These are phyloP conservation scores for Gryllus longicercus DNA, from an alignment of 2,888 invertebrate genomes.

Conservation along the genomic window DNA sequence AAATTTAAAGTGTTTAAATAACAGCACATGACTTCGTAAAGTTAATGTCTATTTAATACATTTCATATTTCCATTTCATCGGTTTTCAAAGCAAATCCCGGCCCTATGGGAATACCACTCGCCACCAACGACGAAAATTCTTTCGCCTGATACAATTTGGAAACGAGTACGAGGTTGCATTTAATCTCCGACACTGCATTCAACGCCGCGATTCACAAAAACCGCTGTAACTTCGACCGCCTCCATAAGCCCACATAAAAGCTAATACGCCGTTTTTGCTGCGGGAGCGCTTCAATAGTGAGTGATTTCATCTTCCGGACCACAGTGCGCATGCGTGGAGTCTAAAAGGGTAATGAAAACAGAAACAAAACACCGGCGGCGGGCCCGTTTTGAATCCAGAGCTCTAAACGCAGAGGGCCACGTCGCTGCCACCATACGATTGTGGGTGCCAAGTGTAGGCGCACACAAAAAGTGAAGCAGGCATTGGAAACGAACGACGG, in stretches of 20 bases:
- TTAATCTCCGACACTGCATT: not conserved
- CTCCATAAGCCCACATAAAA: not conserved
- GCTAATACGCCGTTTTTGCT: not conserved
- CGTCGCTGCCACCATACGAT: no score
- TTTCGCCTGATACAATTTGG: not conserved
- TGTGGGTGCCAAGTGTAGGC: no score
- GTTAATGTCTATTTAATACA: no score
- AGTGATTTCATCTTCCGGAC: slow-evolving; percentile 5
- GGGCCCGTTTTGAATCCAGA: not conserved
- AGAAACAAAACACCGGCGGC: not conserved
- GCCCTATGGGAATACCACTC: no score
- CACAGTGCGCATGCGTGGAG: not conserved
- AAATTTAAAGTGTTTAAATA: no score
- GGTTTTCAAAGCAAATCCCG: no score
- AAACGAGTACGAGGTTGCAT: not conserved
- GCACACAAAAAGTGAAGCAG: no score
- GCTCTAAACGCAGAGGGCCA: no score
- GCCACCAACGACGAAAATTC: not conserved
- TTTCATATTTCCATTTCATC: no score
- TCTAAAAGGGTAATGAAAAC: not conserved
- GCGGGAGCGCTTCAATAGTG: not conserved
- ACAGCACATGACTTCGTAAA: no score
- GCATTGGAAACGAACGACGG: no score
- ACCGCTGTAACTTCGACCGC: not conserved
- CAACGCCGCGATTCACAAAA: not conserved